A percentile compares a stretch with the other conserved stretches of the same genome.
These are phyloP conservation scores for Philopedon plagiatum DNA, from an alignment of 2,888 invertebrate genomes.

Conservation along the genomic window DNA sequence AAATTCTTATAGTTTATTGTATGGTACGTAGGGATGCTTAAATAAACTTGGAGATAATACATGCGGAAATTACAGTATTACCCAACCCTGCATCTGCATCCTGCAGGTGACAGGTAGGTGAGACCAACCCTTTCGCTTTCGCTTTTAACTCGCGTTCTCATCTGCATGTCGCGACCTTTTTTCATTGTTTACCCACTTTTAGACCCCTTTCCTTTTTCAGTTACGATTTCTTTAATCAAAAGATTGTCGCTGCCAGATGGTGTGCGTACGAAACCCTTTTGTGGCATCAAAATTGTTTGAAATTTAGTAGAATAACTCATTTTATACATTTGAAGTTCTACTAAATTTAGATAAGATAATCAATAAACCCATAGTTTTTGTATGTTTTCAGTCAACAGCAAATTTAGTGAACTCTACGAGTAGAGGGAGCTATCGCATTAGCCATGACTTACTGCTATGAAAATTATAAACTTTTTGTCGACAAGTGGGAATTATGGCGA, in stretches of 20 bases:
- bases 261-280: slow-evolving; percentile 1
- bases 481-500: too few relatives aligned
- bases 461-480: too few relatives aligned
- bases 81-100: slow-evolving; percentile 41
- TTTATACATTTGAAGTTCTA: too few relatives aligned
- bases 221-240: slow-evolving; percentile 18
- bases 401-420: too few relatives aligned
- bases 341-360: too few relatives aligned
- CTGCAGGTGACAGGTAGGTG: slow-evolving; percentile 46
- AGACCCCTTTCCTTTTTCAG: slow-evolving; percentile 25
- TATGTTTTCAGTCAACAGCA: too few relatives aligned
- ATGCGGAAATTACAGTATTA: slow-evolving; percentile 1
- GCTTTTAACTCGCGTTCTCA: slow-evolving; percentile 40
- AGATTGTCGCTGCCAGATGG: slow-evolving; percentile 34
- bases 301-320: background rate
- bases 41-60: background rate
- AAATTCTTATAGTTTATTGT: too few relatives aligned
- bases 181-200: slow-evolving; percentile 35
- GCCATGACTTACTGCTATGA: too few relatives aligned
- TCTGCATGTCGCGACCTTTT: slow-evolving; percentile 44
- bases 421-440: too few relatives aligned
- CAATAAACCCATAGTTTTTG: too few relatives aligned
- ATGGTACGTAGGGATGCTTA: background rate
- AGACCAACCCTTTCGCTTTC: slow-evolving; percentile 42
- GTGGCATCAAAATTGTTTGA: background rate